Percentiles rank a stretch among this genome's conserved stretches.
phyloP scores from a whole-genome alignment of 1,140 invertebrate species.

The Sitobion miscanthi region DNA sequence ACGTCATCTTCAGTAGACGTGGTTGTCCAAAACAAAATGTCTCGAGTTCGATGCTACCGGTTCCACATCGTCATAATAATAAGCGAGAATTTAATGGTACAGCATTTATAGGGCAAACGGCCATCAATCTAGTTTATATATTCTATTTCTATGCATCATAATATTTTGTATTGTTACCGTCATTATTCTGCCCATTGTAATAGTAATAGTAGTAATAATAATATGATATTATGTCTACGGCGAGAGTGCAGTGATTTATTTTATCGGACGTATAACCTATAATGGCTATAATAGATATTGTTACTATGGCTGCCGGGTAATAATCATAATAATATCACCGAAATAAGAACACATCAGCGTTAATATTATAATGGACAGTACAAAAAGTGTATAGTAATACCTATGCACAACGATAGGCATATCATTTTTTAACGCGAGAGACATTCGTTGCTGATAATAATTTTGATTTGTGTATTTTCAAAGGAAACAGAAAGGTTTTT shows the following conservation, averaged over 20 bases:
- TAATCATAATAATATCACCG: slow-evolving; percentile 2
- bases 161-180: neutral
- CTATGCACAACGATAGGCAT: neutral
- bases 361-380: neutral
- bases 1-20: neutral
- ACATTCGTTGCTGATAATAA: no score
- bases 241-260: neutral
- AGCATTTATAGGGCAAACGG: neutral
- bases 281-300: neutral
- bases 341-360: neutral
- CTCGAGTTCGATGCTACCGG: neutral
- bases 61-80: neutral
- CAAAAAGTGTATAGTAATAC: no score
- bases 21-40: neutral
- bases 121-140: slow-evolving; percentile 6
- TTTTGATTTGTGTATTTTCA: no score
- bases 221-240: neutral
- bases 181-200: neutral
- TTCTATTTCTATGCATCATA: slow-evolving; percentile 4
- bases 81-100: neutral
- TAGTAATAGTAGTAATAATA: neutral
- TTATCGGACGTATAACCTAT: neutral
- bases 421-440: neutral
- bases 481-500: no score
- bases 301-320: neutral